Percentiles rank a stretch among this genome's conserved stretches.
These are phyloP conservation scores for Tupaia chinensis DNA, from an alignment of 2,113 vertebrate species.

Conservation along the genomic window DNA sequence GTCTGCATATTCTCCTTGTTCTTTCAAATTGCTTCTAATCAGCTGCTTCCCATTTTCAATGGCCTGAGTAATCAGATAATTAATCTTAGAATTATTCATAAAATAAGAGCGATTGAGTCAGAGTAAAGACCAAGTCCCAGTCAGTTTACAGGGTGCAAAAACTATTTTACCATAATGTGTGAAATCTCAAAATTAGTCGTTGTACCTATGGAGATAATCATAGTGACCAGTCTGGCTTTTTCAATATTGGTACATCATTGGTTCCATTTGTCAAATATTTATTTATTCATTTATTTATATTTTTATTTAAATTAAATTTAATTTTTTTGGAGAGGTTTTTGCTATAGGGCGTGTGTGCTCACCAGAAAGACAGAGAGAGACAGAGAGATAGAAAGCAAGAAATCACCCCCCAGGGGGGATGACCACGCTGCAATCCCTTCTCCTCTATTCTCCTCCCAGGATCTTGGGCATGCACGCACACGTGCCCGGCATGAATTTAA, in stretches of 20 bases:
- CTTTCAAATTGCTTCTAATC: constrained; percentile 47
- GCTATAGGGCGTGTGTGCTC: too few species aligned
- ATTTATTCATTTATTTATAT: background rate
- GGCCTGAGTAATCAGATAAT: background rate
- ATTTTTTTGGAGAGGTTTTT: too few species aligned
- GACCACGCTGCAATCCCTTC: too few species aligned
- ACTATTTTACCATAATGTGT: background rate
- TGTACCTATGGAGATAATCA: background rate
- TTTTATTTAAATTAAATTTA: too few species aligned
- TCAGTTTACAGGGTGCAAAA: background rate
- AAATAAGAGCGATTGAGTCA: constrained; percentile 31
- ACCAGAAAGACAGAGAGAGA: too few species aligned
- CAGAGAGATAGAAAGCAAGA: too few species aligned
- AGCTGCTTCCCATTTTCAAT: background rate
- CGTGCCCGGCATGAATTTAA: too few species aligned
- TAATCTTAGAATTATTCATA: constrained; percentile 42
- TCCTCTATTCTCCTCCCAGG: too few species aligned
- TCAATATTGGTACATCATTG: background rate
- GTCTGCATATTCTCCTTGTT: background rate
- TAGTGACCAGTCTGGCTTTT: background rate
- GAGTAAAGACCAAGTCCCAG: background rate
- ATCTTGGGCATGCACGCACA: too few species aligned
- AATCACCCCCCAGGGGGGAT: too few species aligned
- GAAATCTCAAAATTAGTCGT: background rate
- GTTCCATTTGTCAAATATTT: constrained; percentile 34